phyloP scores from a whole-genome alignment of 2,888 invertebrate genomes.

The Sarcophaga variegata region DNA sequence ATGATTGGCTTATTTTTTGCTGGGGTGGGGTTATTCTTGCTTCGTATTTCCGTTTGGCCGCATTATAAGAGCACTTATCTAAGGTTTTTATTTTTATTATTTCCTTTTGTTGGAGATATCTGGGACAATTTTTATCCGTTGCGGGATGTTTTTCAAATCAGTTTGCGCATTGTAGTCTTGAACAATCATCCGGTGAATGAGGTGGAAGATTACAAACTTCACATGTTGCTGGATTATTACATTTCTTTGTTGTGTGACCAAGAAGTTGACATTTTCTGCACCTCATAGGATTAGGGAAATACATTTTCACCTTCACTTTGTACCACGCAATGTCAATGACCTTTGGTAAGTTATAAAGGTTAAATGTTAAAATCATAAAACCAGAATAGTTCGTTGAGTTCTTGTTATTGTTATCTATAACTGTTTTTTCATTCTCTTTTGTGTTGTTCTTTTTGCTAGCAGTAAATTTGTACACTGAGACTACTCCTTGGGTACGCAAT shows the following conservation, averaged over 20 bases:
- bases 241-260: conserved; percentile 40
- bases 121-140: conserved; percentile 22
- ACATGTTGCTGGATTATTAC: not conserved
- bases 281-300: conserved; percentile 44
- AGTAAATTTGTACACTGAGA: conserved; percentile 14
- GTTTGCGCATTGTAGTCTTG: conserved; percentile 22
- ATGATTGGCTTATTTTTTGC: not conserved
- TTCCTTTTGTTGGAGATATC: conserved; percentile 18
- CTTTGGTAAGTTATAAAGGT: not conserved
- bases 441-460: not conserved
- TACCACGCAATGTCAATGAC: not conserved
- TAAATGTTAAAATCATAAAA: conserved; percentile 17
- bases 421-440: not conserved
- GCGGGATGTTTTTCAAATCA: conserved; percentile 13
- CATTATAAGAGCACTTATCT: conserved; percentile 12
- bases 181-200: not conserved
- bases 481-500: conserved; percentile 27
- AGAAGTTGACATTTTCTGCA: conserved; percentile 39
- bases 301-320: conserved; percentile 3
- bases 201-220: not conserved
- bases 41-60: conserved; percentile 27
- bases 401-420: not conserved
- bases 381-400: not conserved
- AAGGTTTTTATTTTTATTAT: conserved; percentile 16
- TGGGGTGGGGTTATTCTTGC: not conserved